Conservation (phyloP, 2,888 invertebrate species). For the Drosophila planitibia region DNA sequence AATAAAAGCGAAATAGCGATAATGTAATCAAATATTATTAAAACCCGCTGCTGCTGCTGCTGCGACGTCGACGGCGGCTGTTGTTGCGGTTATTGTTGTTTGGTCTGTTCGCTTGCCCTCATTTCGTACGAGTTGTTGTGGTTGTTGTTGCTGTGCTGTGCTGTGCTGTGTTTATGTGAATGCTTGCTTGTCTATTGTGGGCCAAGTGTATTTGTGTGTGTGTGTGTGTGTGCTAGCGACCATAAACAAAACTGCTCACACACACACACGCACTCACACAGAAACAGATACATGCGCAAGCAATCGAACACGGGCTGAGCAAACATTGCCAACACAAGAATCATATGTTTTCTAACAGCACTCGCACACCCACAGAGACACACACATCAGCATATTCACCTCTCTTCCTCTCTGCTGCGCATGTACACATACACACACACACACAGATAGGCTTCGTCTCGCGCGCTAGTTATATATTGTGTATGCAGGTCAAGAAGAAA, state of each 20-base stretch:
- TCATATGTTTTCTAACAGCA: slow-evolving; percentile 75
- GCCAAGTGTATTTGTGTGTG: slow-evolving; percentile 67
- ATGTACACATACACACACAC: not conserved
- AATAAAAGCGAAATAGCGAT: slow-evolving; percentile 58
- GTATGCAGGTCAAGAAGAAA: slow-evolving; percentile 80
- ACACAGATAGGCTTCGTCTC: slow-evolving; percentile 50
- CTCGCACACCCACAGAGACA: slow-evolving; percentile 21
- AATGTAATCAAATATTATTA: slow-evolving; percentile 78
- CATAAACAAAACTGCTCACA: slow-evolving; percentile 70
- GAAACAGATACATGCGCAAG: slow-evolving; percentile 12
- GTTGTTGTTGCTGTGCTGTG: slow-evolving; percentile 3
- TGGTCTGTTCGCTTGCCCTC: slow-evolving; percentile 68
- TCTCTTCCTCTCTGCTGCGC: slow-evolving; percentile 33
- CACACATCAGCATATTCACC: slow-evolving; percentile 11
- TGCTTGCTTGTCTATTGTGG: slow-evolving; percentile 68
- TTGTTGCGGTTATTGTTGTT: slow-evolving; percentile 40
- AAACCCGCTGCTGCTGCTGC: slow-evolving; percentile 44
- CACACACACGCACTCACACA: slow-evolving; percentile 32
- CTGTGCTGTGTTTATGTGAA: slow-evolving; percentile 33
- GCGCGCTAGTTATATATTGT: slow-evolving; percentile 76
- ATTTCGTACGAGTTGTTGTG: slow-evolving; percentile 56
- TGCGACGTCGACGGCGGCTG: slow-evolving; percentile 8
- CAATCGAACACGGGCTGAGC: slow-evolving; percentile 26
- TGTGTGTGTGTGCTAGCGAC: slow-evolving; percentile 38
- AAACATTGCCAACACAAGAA: slow-evolving; percentile 72